Evolutionary conservation across 2,888 invertebrate species (phyloP).

Genomic region (Salticus scenicus): DNA sequence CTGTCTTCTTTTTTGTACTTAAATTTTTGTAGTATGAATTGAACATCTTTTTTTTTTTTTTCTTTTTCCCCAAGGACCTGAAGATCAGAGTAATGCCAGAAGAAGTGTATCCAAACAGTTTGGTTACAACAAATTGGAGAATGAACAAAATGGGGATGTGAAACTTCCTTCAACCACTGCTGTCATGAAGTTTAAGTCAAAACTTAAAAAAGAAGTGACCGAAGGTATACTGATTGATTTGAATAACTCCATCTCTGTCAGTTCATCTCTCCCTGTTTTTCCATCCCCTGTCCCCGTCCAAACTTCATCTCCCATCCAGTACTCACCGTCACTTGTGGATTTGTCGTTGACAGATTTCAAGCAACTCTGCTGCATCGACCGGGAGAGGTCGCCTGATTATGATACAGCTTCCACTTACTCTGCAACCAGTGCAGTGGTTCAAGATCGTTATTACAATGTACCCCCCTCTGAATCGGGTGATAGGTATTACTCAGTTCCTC

Average conservation of each 20-base stretch:
- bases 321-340: conserved; percentile 50
- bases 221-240: conserved; percentile 75
- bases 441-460: conserved; percentile 62
- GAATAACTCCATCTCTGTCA: conserved; percentile 70
- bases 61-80: conserved; percentile 16
- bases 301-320: conserved; percentile 21
- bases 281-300: conserved; percentile 23
- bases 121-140: conserved; percentile 87
- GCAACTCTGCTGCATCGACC: conserved; percentile 29
- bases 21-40: too few relatives aligned
- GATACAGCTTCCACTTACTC: conserved; percentile 57
- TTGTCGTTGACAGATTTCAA: conserved; percentile 31
- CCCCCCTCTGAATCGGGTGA: conserved; percentile 47
- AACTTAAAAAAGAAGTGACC: conserved; percentile 50
- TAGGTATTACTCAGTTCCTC: conserved; percentile 73
- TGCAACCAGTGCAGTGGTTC: background rate
- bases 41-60: too few relatives aligned
- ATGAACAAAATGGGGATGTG: conserved; percentile 78
- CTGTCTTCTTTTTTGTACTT: too few relatives aligned
- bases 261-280: conserved; percentile 26
- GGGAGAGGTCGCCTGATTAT: conserved; percentile 53
- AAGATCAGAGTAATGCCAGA: conserved; percentile 32
- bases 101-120: conserved; percentile 81
- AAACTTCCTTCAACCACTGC: background rate
- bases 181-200: background rate